A percentile compares a stretch with the other conserved stretches of the same genome.
Evolutionary conservation across 2,888 invertebrate genomes (phyloP).

Genomic region (Venustoraphidia nigricollis): DNA sequence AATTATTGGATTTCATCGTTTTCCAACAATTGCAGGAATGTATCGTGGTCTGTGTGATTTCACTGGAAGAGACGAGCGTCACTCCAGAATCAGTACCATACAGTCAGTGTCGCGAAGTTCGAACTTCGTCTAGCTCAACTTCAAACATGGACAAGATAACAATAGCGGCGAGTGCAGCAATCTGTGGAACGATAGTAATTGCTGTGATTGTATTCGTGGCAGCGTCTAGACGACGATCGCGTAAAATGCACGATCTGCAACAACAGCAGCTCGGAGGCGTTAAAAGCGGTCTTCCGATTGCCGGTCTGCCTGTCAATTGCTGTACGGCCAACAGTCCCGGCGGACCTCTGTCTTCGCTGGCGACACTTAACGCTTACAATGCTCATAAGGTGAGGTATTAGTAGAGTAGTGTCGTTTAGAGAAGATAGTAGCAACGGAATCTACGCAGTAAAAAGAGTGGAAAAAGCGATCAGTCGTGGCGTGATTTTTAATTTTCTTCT

Average conservation of each 20-base stretch:
- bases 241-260: constrained; percentile 55
- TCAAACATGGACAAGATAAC: constrained; percentile 92
- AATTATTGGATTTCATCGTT: too few relatives aligned
- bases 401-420: too few relatives aligned
- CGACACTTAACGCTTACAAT: constrained; percentile 71
- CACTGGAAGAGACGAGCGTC: constrained; percentile 75
- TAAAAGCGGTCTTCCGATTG: constrained; percentile 48
- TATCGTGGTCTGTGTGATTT: constrained; percentile 85
- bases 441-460: too few relatives aligned
- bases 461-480: too few relatives aligned
- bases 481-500: too few relatives aligned
- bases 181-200: constrained; percentile 81
- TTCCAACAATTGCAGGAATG: constrained; percentile 50
- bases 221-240: constrained; percentile 63
- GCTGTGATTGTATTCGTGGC: constrained; percentile 83
- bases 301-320: constrained; percentile 65
- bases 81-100: constrained; percentile 75
- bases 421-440: too few relatives aligned
- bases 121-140: constrained; percentile 67
- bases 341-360: constrained; percentile 67
- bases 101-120: constrained; percentile 76
- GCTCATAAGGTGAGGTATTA: constrained; percentile 49
- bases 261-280: constrained; percentile 44
- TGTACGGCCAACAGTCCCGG: constrained; percentile 67
- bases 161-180: constrained; percentile 83